Conservation (phyloP, 53 echinoderm and acorn worm species). For the Mesocentrotus franciscanus region DNA sequence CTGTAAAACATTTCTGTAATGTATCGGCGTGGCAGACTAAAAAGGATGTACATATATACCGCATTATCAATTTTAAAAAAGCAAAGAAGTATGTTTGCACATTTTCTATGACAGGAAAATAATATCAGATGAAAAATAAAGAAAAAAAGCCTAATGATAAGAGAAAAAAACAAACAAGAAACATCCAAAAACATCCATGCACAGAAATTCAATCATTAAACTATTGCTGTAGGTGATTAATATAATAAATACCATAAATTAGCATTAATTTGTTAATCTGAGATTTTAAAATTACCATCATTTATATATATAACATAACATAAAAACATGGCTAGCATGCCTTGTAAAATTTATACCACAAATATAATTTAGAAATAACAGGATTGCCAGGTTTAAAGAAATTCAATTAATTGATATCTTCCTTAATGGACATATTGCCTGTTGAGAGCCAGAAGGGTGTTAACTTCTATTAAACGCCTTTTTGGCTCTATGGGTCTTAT, state of each 20-base stretch:
- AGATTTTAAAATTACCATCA: not conserved
- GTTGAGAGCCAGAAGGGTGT: no score
- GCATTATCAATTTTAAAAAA: no score
- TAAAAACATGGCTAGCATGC: not conserved
- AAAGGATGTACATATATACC: no score
- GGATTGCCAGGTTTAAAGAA: no score
- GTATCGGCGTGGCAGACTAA: not conserved
- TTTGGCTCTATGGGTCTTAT: no score
- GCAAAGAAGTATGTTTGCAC: not conserved
- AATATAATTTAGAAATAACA: no score
- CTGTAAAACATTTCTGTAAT: not conserved
- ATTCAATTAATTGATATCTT: no score
- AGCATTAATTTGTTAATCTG: not conserved
- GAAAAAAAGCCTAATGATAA: not conserved
- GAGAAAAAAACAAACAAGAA: no score
- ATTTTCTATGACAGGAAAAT: not conserved
- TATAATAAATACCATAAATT: constrained; percentile 8
- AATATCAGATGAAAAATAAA: not conserved
- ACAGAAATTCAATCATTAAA: not conserved
- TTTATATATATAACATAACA: not conserved
- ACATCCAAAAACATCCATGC: not conserved
- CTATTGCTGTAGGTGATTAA: not conserved
- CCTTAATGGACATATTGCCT: no score
- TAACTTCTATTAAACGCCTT: no score
- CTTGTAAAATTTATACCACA: not conserved